Evolutionary conservation across 2,113 vertebrate species (phyloP), one percentile per base, ranked within the genome.

Genomic region (Coreoperca whiteheadi): DNA sequence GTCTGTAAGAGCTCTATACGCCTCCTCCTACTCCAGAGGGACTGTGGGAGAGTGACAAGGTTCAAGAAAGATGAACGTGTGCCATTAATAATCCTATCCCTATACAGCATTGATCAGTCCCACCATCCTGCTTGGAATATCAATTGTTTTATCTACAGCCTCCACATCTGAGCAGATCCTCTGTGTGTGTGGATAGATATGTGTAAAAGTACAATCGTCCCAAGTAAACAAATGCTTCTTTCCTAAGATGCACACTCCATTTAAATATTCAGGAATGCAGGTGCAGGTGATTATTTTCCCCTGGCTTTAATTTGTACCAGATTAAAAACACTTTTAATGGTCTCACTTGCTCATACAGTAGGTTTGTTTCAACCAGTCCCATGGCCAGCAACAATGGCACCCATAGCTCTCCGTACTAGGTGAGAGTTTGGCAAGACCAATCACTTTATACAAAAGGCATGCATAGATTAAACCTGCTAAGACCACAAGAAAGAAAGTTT

Each of bases 391-490:
- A 75, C 39, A 72, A 83, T 84, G 86, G 91, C 89, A 88, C 85
- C 78, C 69, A 53, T 66, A 60, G 81, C 71, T 75, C 77, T 91
- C 80, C 28, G 25, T 87, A 87, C 87, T 71, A 88, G 65, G 79
- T 79, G 76, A 82, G 88, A 86, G 84, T 93, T 92, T 91, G 90
- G 88, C 83, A 88, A 88, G 76, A 91, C 81, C 82, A 74, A 81
- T 88, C 63, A 86, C 75, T 85, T 83, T 89, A 70, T 93, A 92
- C 74, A 91, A 93, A 94, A 94, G 77, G 87, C 94, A 93, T 95
- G 93, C 94, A 95, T 94, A 94, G 91, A 93, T 93, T 85, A 84
- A 89, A 88, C 87, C 88, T 84, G 90, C 93, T 88, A 88, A 89
- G 37, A 87, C 75, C 90, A 91, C 83, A 77, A 85, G 82, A 91